Base-by-base conservation (phyloP, 2,888 invertebrate species). In the Nemotelus pantherinus region DNA sequence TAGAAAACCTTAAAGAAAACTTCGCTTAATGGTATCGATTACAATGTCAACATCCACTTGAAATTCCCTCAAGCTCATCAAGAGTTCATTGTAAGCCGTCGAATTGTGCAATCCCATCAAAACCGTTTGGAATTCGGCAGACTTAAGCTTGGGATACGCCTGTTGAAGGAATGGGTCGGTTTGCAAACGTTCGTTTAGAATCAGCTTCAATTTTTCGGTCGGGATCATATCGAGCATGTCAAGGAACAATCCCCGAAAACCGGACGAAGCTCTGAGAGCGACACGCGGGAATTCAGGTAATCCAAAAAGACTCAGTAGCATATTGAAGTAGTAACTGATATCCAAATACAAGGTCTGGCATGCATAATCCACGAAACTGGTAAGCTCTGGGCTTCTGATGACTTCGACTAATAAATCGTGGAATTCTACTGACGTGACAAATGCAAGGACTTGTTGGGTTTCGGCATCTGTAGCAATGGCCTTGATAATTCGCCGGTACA, bases 281-380 rank as follows among this genome's bases (percentile, higher is more conserved):
- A 76, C 55, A 41, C 65, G 64, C 5, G 47, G 68, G 43, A 78
- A 64, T 45, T 65, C 47, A n/a, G 77, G 80, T 7, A 77, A 65
- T 63, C 76, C 77, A 4, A 80, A 64, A n/a, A 79, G 43, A 44
- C 50, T 67, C 10, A 76, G 70, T 47, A 79, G 9, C 39, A 74
- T 58, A 44, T 79, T 78, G 7, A 78, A 67, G 47, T 80, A 80
- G 43, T 77, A 72, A 44, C 75, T 70, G 39, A 64, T 44, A 64
- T 80, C 79, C 7, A 79, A 10, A 47, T 77, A 58, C 43, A 64
- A 53, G 43, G 64, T 65, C 3, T 53, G 50, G 9, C 76, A 76
- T 6, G 60, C 47, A 9, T 63, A 74, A 6, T 63, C 60, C 10
- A 60, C 63, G 45, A 78, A 64, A 44, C 10, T 44, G 4, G 6